Base-by-base conservation (phyloP, 37 sponge, comb jelly and placozoan genomes). In the Bolinopsis microptera region DNA sequence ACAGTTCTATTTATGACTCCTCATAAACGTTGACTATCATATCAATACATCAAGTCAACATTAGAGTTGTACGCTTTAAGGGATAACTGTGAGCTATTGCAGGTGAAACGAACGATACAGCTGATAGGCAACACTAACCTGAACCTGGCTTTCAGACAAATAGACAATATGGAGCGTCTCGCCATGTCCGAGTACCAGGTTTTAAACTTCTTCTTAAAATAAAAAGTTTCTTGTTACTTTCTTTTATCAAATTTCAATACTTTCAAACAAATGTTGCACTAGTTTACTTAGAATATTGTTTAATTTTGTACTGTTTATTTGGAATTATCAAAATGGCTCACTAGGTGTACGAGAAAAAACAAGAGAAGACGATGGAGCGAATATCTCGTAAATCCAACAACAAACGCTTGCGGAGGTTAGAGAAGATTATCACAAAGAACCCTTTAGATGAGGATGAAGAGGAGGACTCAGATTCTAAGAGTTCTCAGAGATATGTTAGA, bases 111-210 rank as follows among this genome's bases (percentile, higher is more conserved):
- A 27, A 86, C 90, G 2, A 27, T 86, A 2, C 90, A 86, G 90
- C 32, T 86, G 61, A 86, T 86, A 0, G 90, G 90, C 48, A 86
- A 86, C 48, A 86, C 38, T 24, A 39, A 86, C 8, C 61, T 86
- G 3, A 23, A 18, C 25, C 90, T 36, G 28, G 90, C 90, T 8
- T 86, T 34, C 61, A 39, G 26, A 26, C 90, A 86, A 30, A 86
- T 86, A 3, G 90, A 86, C 24, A 34, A 38, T 13, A 40, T 39
- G 90, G 90, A 86, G 30, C 41, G 90, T 34, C 13, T 34, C 22
- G 90, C 90, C 24, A 86, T 86, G 90, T 39, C 90, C 21, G 90
- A 86, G 39, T 86, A 86, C 22, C 90, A 86, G 90, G 90, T 86
- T 24, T n/a, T n/a, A n/a, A n/a, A 67, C 21, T 67, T n/a, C n/a